Evolutionary conservation across 2,888 invertebrate species (phyloP).

Genomic region (Mycogona germanica): DNA sequence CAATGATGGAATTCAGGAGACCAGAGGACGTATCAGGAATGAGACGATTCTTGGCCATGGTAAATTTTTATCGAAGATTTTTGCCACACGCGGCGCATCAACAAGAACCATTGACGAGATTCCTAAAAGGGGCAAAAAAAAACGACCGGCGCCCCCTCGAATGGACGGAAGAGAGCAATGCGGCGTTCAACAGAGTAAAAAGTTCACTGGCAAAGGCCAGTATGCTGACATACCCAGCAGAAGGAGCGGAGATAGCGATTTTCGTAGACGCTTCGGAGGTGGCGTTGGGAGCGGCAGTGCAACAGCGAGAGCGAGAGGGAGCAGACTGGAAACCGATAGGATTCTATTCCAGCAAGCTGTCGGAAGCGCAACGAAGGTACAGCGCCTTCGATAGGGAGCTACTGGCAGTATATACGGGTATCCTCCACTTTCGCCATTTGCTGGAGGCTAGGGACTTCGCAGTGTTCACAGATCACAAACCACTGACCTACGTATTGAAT

Average conservation of each 20-base stretch:
- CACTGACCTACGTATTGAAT: slow-evolving; percentile 28
- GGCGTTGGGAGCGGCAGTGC: slow-evolving; percentile 25
- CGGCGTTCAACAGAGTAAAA: no score
- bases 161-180: no score
- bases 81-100: slow-evolving; percentile 17
- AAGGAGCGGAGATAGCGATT: no score
- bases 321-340: slow-evolving; percentile 17
- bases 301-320: slow-evolving; percentile 22
- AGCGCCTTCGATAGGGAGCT: no score
- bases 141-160: no score
- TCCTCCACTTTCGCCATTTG: no score
- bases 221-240: no score
- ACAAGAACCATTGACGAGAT: neutral
- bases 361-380: slow-evolving; percentile 31
- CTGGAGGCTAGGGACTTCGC: no score
- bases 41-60: neutral
- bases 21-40: neutral
- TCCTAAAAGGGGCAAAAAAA: neutral
- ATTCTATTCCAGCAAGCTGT: slow-evolving; percentile 17
- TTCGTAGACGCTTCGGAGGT: no score
- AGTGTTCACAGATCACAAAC: no score
- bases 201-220: no score
- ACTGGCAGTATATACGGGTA: no score
- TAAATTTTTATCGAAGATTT: slow-evolving; percentile 23
- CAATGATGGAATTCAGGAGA: slow-evolving; percentile 15